phyloP scores from a whole-genome alignment of 2,113 vertebrate genomes.

The Raja brachyura region DNA sequence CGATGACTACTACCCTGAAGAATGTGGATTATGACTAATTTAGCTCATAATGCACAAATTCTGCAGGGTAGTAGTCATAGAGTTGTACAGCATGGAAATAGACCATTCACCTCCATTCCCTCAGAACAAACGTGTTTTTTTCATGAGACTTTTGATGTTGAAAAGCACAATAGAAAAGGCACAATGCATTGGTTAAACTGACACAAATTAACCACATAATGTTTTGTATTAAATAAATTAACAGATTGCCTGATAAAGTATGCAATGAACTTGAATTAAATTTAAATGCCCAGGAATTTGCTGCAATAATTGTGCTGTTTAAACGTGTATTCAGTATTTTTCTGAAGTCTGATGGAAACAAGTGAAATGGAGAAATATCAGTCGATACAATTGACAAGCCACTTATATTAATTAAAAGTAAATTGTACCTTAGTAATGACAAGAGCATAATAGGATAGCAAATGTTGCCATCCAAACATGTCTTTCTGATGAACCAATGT shows the following conservation, averaged over 20 bases:
- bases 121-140: neutral
- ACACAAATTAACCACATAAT: neutral
- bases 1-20: too few relatives aligned
- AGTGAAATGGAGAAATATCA: neutral
- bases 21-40: too few relatives aligned
- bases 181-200: neutral
- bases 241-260: neutral
- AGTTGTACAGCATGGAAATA: too few relatives aligned
- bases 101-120: neutral
- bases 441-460: neutral
- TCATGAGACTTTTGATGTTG: too few relatives aligned
- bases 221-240: neutral
- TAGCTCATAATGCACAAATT: too few relatives aligned
- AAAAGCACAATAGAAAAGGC: neutral
- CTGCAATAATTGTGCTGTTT: slow-evolving; percentile 12
- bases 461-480: neutral
- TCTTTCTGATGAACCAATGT: too few relatives aligned
- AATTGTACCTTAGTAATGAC: neutral
- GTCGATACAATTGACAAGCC: neutral
- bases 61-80: too few relatives aligned
- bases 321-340: neutral
- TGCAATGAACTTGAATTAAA: neutral
- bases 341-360: neutral
- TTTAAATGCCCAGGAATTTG: slow-evolving; percentile 1
- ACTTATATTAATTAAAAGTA: neutral